Percentiles rank a stretch among this genome's conserved stretches.
These are phyloP conservation scores for Pararge aegeria DNA, from an alignment of 1,140 invertebrate species.

Conservation along the genomic window DNA sequence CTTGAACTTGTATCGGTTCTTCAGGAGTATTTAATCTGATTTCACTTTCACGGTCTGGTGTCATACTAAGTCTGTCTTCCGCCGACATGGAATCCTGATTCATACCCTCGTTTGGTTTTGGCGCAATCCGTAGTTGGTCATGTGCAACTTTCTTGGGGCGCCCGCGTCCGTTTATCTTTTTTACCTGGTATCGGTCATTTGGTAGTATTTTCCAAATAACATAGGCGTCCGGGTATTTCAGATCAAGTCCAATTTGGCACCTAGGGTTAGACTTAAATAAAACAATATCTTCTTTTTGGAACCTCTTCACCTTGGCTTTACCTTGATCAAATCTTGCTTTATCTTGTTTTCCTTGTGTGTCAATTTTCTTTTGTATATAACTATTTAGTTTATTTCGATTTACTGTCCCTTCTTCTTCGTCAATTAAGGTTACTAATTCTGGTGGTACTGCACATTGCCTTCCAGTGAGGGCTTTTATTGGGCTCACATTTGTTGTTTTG, in stretches of 20 bases:
- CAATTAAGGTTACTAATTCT: constrained; percentile 10
- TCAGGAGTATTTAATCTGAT: too few relatives aligned
- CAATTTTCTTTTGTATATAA: constrained; percentile 11
- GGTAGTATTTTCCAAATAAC: constrained; percentile 16
- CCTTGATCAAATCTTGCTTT: constrained; percentile 16
- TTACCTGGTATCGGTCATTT: constrained; percentile 25
- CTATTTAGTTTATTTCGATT: not conserved
- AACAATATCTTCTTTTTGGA: constrained; percentile 22
- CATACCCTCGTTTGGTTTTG: constrained; percentile 12
- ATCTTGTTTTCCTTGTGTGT: not conserved
- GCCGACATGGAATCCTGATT: constrained; percentile 6
- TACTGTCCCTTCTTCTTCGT: not conserved
- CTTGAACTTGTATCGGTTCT: not conserved
- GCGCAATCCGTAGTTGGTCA: constrained; percentile 21
- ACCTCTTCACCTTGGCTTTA: constrained; percentile 24
- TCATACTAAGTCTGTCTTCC: not conserved
- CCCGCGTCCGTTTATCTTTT: constrained; percentile 13
- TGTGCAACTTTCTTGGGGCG: constrained; percentile 24
- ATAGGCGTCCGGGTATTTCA: constrained; percentile 21
- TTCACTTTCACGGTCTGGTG: too few relatives aligned
- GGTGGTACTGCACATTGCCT: constrained; percentile 21
- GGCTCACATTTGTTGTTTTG: constrained; percentile 23
- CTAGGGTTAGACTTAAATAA: constrained; percentile 20
- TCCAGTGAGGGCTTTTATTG: constrained; percentile 22
- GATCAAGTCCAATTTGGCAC: constrained; percentile 14